Conservation (phyloP, 2,888 invertebrate species). For the Amphipoea oculea region DNA sequence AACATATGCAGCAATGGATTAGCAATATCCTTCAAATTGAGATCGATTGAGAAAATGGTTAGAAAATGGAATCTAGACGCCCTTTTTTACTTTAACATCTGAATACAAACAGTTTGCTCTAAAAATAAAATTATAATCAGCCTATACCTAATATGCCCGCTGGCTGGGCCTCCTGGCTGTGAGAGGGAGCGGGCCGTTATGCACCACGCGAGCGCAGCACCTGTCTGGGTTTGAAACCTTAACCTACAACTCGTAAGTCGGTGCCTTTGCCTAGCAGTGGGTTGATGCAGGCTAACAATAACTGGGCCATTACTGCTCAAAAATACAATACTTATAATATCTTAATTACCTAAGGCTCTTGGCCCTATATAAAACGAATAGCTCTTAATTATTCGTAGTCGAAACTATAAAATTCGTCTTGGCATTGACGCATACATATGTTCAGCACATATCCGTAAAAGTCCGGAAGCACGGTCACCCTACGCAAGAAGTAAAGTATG, state of each 20-base stretch:
- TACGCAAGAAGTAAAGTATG: constrained; percentile 7
- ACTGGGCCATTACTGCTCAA: not conserved
- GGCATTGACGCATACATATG: not conserved
- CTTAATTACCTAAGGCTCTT: not conserved
- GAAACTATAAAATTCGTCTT: not conserved
- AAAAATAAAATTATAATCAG: no score
- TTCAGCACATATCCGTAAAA: not conserved
- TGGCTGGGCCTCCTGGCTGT: not conserved
- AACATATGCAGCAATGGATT: no score
- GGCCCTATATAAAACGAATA: not conserved
- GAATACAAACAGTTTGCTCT: not conserved
- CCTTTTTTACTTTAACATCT: not conserved
- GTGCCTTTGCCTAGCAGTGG: not conserved
- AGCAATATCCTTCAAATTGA: no score
- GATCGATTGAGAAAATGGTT: not conserved
- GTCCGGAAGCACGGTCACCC: constrained; percentile 2
- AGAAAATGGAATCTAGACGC: not conserved
- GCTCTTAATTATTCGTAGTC: not conserved
- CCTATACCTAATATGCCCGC: not conserved
- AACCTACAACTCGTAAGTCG: not conserved
- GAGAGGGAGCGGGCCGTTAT: not conserved
- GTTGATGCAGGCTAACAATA: not conserved
- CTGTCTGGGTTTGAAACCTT: not conserved
- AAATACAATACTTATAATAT: not conserved
- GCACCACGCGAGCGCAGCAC: not conserved